phyloP scores from a whole-genome alignment of 2,888 invertebrate genomes.

The Yponomeuta malinellus region DNA sequence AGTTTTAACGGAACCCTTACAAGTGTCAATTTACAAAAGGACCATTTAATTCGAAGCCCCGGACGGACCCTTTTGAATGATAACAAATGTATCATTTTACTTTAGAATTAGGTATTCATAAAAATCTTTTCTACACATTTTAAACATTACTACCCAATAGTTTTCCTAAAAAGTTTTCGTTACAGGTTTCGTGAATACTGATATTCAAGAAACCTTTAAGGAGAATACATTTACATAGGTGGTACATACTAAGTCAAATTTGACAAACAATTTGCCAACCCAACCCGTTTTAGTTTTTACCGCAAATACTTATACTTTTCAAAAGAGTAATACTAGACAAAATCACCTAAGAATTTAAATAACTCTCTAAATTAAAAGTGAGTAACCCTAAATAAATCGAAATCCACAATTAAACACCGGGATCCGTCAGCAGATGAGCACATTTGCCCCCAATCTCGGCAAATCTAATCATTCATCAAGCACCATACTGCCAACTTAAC shows the following conservation, averaged over 20 bases:
- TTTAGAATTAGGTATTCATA: conserved; percentile 11
- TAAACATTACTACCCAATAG: too few relatives aligned
- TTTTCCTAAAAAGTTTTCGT: too few relatives aligned
- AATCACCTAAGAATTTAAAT: neutral
- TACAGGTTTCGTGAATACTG: too few relatives aligned
- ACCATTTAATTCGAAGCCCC: conserved; percentile 48
- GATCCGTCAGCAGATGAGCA: conserved; percentile 12
- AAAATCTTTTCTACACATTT: too few relatives aligned
- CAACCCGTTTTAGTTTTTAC: too few relatives aligned
- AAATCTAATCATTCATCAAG: conserved; percentile 59
- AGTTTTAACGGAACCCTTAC: conserved; percentile 46
- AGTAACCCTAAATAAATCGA: conserved; percentile 11
- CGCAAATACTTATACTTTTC: too few relatives aligned
- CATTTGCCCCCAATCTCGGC: conserved; percentile 37
- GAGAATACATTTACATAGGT: too few relatives aligned
- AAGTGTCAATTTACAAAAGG: conserved; percentile 54
- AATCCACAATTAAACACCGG: conserved; percentile 11
- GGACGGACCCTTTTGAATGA: conserved; percentile 23
- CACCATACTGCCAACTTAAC: conserved; percentile 18
- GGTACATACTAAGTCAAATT: too few relatives aligned
- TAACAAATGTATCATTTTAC: conserved; percentile 46
- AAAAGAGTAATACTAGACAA: too few relatives aligned
- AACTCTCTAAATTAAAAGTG: neutral
- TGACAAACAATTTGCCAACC: too few relatives aligned
- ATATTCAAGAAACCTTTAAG: too few relatives aligned